Conservation (phyloP, 2,113 vertebrate species). For the Caloenas nicobarica region DNA sequence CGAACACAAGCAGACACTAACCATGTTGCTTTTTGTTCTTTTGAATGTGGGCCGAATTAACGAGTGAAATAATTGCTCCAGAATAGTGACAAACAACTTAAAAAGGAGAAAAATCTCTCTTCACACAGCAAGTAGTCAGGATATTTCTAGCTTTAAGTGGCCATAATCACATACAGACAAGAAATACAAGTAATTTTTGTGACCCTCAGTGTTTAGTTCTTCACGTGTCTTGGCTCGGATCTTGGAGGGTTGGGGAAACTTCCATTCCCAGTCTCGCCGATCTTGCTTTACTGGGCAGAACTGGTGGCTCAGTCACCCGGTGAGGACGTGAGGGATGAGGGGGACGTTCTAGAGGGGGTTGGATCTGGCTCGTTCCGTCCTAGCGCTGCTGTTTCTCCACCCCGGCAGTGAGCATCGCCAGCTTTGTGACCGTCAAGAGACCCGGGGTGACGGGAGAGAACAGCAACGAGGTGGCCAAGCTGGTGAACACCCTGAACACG, state of each 20-base stretch:
- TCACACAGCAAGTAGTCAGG: not conserved
- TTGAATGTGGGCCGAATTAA: not conserved
- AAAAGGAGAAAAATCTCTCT: not conserved
- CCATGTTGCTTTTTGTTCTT: not conserved
- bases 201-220: not conserved
- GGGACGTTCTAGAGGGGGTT: no score
- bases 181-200: not conserved
- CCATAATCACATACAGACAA: not conserved
- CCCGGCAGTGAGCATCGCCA: slow-evolving; percentile 78
- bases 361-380: not conserved
- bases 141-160: not conserved
- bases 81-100: not conserved
- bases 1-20: not conserved
- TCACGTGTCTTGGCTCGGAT: not conserved
- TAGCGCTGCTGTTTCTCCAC: slow-evolving; percentile 3
- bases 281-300: not conserved
- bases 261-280: not conserved
- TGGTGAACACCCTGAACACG: slow-evolving; percentile 79
- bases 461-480: slow-evolving; percentile 78
- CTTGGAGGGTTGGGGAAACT: not conserved
- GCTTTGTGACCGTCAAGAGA: slow-evolving; percentile 78
- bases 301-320: not conserved
- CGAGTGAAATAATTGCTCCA: not conserved
- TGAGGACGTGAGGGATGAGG: no score
- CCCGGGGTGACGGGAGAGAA: slow-evolving; percentile 76